phyloP scores from a whole-genome alignment of 2,888 invertebrate species.

The Chloromyia formosa region DNA sequence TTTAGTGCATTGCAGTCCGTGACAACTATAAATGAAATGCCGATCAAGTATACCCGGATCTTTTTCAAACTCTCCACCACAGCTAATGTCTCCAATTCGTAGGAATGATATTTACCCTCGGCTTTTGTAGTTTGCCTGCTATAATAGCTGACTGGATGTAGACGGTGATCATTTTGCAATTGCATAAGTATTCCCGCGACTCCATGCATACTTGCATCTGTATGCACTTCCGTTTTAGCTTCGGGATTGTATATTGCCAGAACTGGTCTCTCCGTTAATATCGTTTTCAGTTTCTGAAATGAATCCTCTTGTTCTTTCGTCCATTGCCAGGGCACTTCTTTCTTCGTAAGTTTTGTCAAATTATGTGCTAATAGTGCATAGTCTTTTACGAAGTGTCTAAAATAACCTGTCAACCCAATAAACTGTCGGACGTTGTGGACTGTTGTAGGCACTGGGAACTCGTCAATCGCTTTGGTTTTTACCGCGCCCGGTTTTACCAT shows the following conservation, averaged over 20 bases:
- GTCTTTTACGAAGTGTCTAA: too few species aligned
- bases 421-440: background rate
- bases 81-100: slow-evolving; percentile 5
- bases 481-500: background rate
- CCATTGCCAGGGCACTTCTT: background rate
- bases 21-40: background rate
- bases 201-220: too few species aligned
- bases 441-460: background rate
- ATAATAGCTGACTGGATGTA: too few species aligned
- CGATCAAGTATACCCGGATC: background rate
- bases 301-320: slow-evolving; percentile 21
- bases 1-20: slow-evolving; percentile 14
- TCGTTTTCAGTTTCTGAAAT: too few species aligned
- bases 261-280: too few species aligned
- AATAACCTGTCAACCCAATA: too few species aligned
- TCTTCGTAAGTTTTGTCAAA: too few species aligned
- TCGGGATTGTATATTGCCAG: too few species aligned
- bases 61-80: background rate
- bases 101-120: too few species aligned
- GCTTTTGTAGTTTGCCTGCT: background rate
- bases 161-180: too few species aligned
- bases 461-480: background rate
- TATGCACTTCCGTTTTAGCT: too few species aligned
- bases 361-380: slow-evolving; percentile 42
- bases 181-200: too few species aligned